Conservation (phyloP, 2,113 vertebrate genomes). For the Eurystomus gularis region DNA sequence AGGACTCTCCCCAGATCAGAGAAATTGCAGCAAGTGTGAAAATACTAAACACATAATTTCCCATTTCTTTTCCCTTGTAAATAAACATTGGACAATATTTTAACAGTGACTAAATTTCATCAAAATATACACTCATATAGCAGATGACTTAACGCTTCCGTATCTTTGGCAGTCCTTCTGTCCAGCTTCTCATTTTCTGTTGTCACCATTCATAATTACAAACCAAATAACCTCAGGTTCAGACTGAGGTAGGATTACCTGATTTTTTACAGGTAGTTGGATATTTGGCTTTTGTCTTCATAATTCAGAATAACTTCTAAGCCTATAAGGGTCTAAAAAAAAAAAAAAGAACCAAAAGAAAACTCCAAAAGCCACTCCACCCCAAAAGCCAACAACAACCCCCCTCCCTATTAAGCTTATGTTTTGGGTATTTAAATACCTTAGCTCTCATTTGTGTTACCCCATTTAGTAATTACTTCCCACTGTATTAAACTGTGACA, state of each 20-base stretch:
- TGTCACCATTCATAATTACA: neutral
- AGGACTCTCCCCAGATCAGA: neutral
- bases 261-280: neutral
- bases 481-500: neutral
- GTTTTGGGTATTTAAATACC: neutral
- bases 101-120: neutral
- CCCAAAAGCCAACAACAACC: neutral
- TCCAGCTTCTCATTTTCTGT: neutral
- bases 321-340: neutral
- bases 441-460: neutral
- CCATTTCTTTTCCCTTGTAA: neutral
- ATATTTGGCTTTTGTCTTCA: neutral
- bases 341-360: neutral
- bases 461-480: neutral
- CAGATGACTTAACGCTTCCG: neutral
- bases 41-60: neutral
- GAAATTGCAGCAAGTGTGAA: neutral
- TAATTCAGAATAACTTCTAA: neutral
- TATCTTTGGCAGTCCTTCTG: neutral
- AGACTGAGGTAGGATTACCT: neutral
- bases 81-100: neutral
- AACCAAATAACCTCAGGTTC: neutral
- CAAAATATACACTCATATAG: neutral
- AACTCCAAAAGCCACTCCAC: neutral
- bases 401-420: neutral